Conservation (phyloP, 2,888 invertebrate species). For the Lysandra bellargus region DNA sequence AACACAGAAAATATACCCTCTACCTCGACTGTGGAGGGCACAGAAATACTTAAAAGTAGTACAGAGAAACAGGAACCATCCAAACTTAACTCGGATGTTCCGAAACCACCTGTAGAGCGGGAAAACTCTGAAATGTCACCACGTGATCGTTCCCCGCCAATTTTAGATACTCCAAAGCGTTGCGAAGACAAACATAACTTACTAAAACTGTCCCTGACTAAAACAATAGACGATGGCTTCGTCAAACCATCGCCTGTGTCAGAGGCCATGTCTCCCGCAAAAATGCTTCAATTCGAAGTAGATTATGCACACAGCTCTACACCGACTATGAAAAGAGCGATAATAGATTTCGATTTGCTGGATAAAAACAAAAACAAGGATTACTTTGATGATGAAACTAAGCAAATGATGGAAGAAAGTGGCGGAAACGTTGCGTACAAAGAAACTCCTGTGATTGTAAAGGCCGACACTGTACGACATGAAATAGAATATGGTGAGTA, state of each 20-base stretch:
- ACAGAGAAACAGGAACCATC: neutral
- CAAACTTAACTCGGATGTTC: neutral
- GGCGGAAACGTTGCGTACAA: slow-evolving; percentile 47
- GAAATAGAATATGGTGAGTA: slow-evolving; percentile 74
- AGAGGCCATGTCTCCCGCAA: slow-evolving; percentile 72
- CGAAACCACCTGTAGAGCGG: slow-evolving; percentile 17
- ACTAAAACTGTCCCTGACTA: slow-evolving; percentile 59
- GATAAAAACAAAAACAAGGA: slow-evolving; percentile 63
- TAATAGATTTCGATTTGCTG: slow-evolving; percentile 70
- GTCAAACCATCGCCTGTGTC: slow-evolving; percentile 65
- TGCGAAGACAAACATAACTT: slow-evolving; percentile 45
- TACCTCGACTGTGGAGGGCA: neutral
- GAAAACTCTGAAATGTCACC: slow-evolving; percentile 35
- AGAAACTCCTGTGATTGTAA: slow-evolving; percentile 66
- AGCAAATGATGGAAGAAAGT: slow-evolving; percentile 40
- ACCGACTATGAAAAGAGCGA: slow-evolving; percentile 73
- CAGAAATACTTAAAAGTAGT: neutral
- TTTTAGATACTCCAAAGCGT: slow-evolving; percentile 36
- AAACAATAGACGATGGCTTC: slow-evolving; percentile 61
- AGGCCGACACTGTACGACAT: slow-evolving; percentile 65
- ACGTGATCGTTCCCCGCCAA: slow-evolving; percentile 44
- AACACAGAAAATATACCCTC: neutral
- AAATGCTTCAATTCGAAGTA: slow-evolving; percentile 71
- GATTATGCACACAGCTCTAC: slow-evolving; percentile 59
- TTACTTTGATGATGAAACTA: slow-evolving; percentile 55